Base-by-base conservation (phyloP, 30 jellyfish, hydroid and myxozoan genomes). In the Cassiopea andromeda region DNA sequence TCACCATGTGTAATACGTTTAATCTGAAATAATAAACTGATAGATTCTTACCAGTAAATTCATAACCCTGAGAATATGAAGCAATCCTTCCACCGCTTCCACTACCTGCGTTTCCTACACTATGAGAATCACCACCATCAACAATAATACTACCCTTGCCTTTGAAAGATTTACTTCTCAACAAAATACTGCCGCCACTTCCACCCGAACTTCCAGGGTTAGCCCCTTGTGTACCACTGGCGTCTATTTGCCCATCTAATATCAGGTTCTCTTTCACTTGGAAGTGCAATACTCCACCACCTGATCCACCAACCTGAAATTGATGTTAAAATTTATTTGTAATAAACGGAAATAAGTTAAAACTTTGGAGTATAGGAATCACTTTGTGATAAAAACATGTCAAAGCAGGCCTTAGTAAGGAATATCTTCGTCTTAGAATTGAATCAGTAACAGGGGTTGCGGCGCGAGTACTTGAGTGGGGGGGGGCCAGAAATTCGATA, bases 41-140 rank as follows among this genome's bases (percentile, higher is more conserved):
- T 61, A 2, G 73, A 2, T 14, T 14, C 73, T 61, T 64, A 85
- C 93, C 93, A 43, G 93, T 60, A 78, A 85, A 85, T 16, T 66
- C 48, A 48, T 46, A 50, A 27, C 74, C 64, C 19, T 27, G 46
- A 48, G 93, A 57, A 75, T 73, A 44, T 3, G 78, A 73, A 1
- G 95, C 90, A 77, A 87, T 87, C 9, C 95, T 69, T 5, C 95
- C 95, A 18, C 93, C 93, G 27, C 90, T 66, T 69, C 90, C 94
- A 15, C 94, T 88, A 8, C 94, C 94, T 8, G 89, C 87, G 44
- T 43, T n/a, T 54, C 57, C 78, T 5, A 68, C 15, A 48, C 18
- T 45, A 16, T 57, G 64, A 3, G 89, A 85, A 38, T 49, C 50
- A 46, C 94, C 94, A 49, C 94, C 94, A 48, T 87, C 87, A 44